Base-by-base conservation (phyloP, 2,113 vertebrate species). In the Rhinolophus ferrumequinum region DNA sequence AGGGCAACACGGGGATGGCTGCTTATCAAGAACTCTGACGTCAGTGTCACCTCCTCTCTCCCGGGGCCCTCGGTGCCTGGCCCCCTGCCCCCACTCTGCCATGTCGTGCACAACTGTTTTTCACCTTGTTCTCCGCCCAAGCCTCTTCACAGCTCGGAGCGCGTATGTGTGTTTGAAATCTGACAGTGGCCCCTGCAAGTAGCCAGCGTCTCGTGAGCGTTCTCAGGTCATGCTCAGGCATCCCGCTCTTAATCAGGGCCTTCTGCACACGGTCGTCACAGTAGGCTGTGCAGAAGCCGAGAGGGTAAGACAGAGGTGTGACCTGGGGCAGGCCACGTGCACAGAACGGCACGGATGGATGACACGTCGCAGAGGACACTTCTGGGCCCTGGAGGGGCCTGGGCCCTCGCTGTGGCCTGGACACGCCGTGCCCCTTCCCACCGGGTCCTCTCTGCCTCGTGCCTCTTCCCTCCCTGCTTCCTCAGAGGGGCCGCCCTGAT, bases 341-440 rank as follows among this genome's bases (percentile, higher is more conserved):
- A 4, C 0, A 50, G 38, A 33, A 28, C 5, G 19, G n/a, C 38
- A 16, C 3, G 35, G 38, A 8, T 0, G 0, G 5, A 50, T 44
- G 41, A 44, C 41, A 44, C 41, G 41, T 44, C 6, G 6, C 41
- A n/a, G 30, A 4, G 54, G 9, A 12, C 0, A 0, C 38, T 7
- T 0, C 38, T 21, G n/a, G 33, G 8, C 18, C 80, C 13, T 44
- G 1, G 24, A 62, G 62, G 28, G 62, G 28, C 62, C 58, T 12
- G 28, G 14, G 62, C 4, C 12, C 47, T 50, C 12, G 5, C 41
- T 16, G 8, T 24, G 38, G 69, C 8, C 38, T 8, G 35, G 8
- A 33, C 35, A 5, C 4, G 28, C 69, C 13, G 2, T 11, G 54
- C 79, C 33, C 18, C 28, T 4, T 2, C 8, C 38, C 3, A 2